Percentiles rank a stretch among this genome's conserved stretches.
phyloP scores from a whole-genome alignment of 2,888 invertebrate species.

The Cephus runcator region DNA sequence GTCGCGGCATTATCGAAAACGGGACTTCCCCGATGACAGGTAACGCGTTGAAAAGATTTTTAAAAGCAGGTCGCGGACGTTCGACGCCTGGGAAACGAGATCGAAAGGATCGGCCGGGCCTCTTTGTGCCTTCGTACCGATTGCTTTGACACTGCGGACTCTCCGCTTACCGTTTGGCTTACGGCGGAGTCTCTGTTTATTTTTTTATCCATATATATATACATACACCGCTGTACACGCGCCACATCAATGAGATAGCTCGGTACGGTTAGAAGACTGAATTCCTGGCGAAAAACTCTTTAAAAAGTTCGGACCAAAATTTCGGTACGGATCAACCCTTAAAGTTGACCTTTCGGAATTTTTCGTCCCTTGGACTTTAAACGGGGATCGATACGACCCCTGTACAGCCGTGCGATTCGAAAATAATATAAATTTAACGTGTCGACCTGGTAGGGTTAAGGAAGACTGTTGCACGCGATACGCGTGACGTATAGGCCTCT shows the following conservation, averaged over 20 bases:
- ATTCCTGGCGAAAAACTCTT: not conserved
- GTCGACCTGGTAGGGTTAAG: not conserved
- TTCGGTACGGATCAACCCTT: not conserved
- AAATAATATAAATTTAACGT: not conserved
- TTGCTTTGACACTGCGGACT: not conserved
- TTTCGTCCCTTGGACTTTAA: not conserved
- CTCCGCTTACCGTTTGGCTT: not conserved
- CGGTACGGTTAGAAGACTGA: not conserved
- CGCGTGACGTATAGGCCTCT: not conserved
- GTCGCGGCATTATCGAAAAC: constrained; percentile 14
- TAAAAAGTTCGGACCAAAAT: not conserved
- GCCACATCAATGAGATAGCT: not conserved
- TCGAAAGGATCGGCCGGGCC: not conserved
- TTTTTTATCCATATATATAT: not conserved
- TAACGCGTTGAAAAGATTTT: not conserved
- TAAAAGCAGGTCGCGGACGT: not conserved
- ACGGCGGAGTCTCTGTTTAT: not conserved
- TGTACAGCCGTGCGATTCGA: not conserved
- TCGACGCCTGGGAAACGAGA: not conserved
- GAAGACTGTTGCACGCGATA: not conserved
- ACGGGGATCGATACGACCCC: not conserved
- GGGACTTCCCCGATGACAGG: constrained; percentile 24
- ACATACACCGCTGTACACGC: not conserved
- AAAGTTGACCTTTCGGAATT: not conserved
- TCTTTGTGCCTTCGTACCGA: not conserved